A percentile compares a stretch with the other conserved stretches of the same genome.
phyloP scores from a whole-genome alignment of 2,113 vertebrate species.

The Gasterosteus nipponicus region DNA sequence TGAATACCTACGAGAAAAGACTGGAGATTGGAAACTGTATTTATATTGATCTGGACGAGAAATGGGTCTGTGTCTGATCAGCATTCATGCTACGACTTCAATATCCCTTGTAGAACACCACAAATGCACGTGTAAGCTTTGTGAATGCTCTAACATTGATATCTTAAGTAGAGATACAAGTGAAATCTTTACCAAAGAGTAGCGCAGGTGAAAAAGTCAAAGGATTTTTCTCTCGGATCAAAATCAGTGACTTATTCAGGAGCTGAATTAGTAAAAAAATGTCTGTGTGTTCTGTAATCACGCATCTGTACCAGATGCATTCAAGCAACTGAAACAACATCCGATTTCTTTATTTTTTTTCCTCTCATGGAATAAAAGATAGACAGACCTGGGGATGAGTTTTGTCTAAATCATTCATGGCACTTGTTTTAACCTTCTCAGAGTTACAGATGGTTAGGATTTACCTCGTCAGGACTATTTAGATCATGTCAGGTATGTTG shows the following conservation, averaged over 20 bases:
- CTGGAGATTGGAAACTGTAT: neutral
- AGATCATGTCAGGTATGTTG: conserved; percentile 32
- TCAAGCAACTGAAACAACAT: neutral
- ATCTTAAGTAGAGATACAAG: neutral
- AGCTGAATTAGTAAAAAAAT: neutral
- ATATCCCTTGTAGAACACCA: neutral
- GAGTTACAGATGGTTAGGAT: conserved; percentile 38
- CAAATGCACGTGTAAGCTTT: neutral
- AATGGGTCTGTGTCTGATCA: neutral
- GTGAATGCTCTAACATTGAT: neutral
- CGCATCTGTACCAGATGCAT: neutral
- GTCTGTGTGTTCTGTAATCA: neutral
- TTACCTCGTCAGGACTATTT: conserved; percentile 42
- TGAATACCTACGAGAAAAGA: neutral
- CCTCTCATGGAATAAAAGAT: neutral
- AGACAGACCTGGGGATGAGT: neutral
- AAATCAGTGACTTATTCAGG: neutral
- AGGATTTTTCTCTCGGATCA: neutral
- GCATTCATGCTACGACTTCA: neutral
- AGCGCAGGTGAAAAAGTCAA: neutral
- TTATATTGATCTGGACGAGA: neutral
- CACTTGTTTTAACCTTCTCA: conserved; percentile 39
- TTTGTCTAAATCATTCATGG: conserved; percentile 41
- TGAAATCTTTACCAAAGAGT: neutral
- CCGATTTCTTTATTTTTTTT: neutral